Conservation (phyloP, 1,140 invertebrate species). For the Holotrichia oblita region DNA sequence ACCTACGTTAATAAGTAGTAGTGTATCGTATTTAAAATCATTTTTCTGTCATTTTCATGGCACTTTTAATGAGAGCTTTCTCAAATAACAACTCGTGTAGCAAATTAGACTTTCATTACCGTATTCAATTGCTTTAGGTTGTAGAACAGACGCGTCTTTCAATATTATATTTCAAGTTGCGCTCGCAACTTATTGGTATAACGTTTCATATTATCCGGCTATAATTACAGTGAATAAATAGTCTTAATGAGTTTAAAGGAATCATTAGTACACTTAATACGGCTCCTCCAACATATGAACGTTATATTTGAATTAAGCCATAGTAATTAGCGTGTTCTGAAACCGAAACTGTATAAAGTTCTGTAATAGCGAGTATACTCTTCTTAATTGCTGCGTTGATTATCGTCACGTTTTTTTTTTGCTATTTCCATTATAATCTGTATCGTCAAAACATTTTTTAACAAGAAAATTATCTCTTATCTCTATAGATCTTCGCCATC, state of each 20-base stretch:
- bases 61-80: background rate
- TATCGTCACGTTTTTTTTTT: background rate
- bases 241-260: constrained; percentile 7
- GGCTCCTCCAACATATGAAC: background rate
- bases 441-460: too few relatives aligned
- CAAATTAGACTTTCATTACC: constrained; percentile 16
- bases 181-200: background rate
- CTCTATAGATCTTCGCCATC: constrained; percentile 30
- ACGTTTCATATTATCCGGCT: background rate
- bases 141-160: background rate
- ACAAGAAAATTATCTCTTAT: background rate
- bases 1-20: background rate
- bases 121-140: background rate
- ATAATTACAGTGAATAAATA: background rate
- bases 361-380: background rate
- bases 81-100: background rate
- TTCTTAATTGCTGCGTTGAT: background rate
- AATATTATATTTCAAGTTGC: background rate
- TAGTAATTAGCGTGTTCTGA: background rate
- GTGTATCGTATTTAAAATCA: background rate
- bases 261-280: constrained; percentile 2
- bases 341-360: background rate
- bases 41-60: background rate
- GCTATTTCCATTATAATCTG: too few relatives aligned
- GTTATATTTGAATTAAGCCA: background rate